phyloP scores from a whole-genome alignment of 1,140 invertebrate species.

The Platyscapa corneri region DNA sequence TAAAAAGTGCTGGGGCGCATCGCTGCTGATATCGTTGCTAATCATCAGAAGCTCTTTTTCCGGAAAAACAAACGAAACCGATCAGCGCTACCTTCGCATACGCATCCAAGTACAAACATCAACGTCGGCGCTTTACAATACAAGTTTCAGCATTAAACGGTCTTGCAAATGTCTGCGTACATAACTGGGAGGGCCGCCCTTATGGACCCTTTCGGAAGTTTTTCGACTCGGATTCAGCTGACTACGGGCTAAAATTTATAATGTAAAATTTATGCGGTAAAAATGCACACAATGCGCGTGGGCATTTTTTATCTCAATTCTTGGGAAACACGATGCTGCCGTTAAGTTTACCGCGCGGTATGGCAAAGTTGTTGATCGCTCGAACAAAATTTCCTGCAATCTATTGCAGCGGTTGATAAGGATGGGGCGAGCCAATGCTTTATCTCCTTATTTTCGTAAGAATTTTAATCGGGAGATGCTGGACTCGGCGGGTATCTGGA shows the following conservation, averaged over 20 bases:
- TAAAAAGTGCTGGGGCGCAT: too few species aligned
- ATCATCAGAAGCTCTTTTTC: too few species aligned
- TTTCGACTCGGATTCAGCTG: not conserved
- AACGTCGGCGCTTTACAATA: not conserved
- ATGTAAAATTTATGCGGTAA: not conserved
- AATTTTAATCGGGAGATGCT: too few species aligned
- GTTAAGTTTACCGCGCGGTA: not conserved
- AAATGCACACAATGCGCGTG: not conserved
- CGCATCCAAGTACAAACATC: not conserved
- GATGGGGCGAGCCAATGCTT: not conserved
- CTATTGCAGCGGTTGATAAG: not conserved
- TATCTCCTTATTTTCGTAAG: too few species aligned
- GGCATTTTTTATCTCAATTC: constrained; percentile 7
- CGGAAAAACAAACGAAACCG: too few species aligned
- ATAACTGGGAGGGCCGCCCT: not conserved
- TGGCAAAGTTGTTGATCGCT: not conserved
- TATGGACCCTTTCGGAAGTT: not conserved
- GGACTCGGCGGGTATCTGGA: too few species aligned
- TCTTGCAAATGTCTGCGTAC: not conserved
- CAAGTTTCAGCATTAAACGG: not conserved
- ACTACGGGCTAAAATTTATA: constrained; percentile 1
- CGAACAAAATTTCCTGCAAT: not conserved
- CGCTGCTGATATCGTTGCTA: too few species aligned
- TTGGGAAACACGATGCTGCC: not conserved
- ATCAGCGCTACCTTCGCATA: not conserved